Base-by-base conservation (phyloP, 2,888 invertebrate genomes). In the Poecilobothrus nobilitatus region DNA sequence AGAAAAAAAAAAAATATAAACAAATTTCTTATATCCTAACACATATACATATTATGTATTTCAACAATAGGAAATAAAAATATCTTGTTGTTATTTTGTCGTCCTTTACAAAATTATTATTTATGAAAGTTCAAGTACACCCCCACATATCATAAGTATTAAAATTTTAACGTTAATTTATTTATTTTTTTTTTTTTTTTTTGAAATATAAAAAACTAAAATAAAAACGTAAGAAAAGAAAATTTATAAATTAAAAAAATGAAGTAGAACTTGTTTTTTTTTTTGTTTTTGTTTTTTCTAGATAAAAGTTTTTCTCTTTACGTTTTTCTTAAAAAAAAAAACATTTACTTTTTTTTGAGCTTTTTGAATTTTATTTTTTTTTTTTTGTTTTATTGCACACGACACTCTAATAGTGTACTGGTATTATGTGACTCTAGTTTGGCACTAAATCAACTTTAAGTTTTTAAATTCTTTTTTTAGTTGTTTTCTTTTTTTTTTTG, bases 71-170 rank as follows among this genome's bases (percentile, higher is more conserved):
- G 12, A 9, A 53, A 27, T 27, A 12, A 53, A n/a, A 12, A 53
- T 53, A 53, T 6, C 15, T 15, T 18, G n/a, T 18, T 18, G 53
- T 53, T 53, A 53, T 53, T 53, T 53, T n/a, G 53, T 53, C 53
- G 27, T 27, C 27, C 27, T 15, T 18, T 53, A 53, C n/a, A 18
- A 41, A 3, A 53, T 6, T 18, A 53, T 53, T 15, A 53, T 53
- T 53, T 53, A 53, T 53, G n/a, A 53, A 53, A 53, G 53, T 53
- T 53, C 53, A 53, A 53, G 53, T 18, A 15, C 53, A 15, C 53
- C 53, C 53, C 53, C 53, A 53, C 53, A 53, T 53, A 53, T 53
- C 53, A 53, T 18, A 53, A 53, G n/a, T 53, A 53, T 53, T 53
- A 53, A 53, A 53, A 53, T 53, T 53, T 53, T 15, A 53, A 53